Conservation (phyloP, 2,888 invertebrate species). For the Leptopterna dolabrata region DNA sequence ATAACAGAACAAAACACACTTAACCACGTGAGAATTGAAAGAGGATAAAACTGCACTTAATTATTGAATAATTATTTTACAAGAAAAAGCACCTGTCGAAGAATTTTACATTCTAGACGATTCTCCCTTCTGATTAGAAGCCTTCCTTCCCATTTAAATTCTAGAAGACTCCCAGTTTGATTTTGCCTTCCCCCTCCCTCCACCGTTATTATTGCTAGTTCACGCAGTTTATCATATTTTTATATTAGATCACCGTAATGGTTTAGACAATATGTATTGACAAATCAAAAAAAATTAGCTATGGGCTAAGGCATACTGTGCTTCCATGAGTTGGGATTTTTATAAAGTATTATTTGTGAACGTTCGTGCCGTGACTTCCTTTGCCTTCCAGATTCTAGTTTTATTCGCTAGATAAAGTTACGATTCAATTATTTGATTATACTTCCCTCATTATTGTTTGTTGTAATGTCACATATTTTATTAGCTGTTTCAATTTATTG, state of each 20-base stretch:
- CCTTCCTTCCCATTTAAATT: no score
- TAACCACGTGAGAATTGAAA: conserved; percentile 19
- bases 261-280: conserved; percentile 42
- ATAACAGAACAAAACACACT: background rate
- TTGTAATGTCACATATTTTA: background rate
- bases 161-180: background rate
- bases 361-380: background rate
- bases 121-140: no score
- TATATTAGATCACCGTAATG: conserved; percentile 39
- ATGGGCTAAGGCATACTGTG: conserved; percentile 28
- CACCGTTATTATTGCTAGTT: background rate
- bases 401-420: background rate
- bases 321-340: conserved; percentile 25
- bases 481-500: no score
- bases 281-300: conserved; percentile 35
- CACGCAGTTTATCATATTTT: conserved; percentile 31
- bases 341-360: background rate
- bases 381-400: background rate
- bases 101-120: background rate
- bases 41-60: conserved; percentile 29
- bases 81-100: conserved; percentile 32
- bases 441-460: background rate
- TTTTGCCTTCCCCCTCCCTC: background rate
- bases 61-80: background rate
- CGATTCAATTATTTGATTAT: background rate